These are phyloP conservation scores for Diorhabda elongata DNA, from an alignment of 1,140 invertebrate genomes.

Conservation along the genomic window DNA sequence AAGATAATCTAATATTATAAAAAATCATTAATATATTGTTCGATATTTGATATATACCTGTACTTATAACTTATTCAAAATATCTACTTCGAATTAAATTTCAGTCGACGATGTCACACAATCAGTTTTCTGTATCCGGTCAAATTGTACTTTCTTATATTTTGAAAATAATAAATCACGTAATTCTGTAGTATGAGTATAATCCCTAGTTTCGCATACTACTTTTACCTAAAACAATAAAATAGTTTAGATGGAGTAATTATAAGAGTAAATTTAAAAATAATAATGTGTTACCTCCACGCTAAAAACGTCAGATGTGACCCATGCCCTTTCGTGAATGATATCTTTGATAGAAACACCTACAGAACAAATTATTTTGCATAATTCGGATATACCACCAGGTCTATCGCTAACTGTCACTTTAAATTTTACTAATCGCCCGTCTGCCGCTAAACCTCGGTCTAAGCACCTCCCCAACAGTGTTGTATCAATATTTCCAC, in stretches of 20 bases:
- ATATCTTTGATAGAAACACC: slow-evolving; percentile 93
- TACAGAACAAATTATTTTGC: slow-evolving; percentile 65
- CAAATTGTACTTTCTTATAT: slow-evolving; percentile 55
- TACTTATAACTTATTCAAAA: too few relatives aligned
- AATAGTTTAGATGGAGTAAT: not conserved
- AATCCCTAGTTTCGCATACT: slow-evolving; percentile 79
- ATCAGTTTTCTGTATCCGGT: slow-evolving; percentile 23
- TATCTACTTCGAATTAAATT: not conserved
- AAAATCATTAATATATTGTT: too few relatives aligned
- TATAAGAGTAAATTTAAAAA: not conserved
- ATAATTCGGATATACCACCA: slow-evolving; percentile 83
- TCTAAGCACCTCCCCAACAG: slow-evolving; percentile 85
- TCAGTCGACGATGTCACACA: not conserved
- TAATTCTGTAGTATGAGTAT: slow-evolving; percentile 68
- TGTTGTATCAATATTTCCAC: slow-evolving; percentile 92
- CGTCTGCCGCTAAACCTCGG: slow-evolving; percentile 83
- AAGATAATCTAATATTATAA: too few relatives aligned
- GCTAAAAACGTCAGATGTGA: slow-evolving; percentile 81
- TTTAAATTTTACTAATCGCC: slow-evolving; percentile 79
- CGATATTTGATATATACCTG: too few relatives aligned
- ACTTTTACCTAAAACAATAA: slow-evolving; percentile 63
- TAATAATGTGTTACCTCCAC: slow-evolving; percentile 56
- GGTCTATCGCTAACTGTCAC: slow-evolving; percentile 83
- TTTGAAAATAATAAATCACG: slow-evolving; percentile 55
- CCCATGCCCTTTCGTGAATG: slow-evolving; percentile 89